Evolutionary conservation across 2,113 vertebrate species (phyloP).

Genomic region (Zapus hudsonius): DNA sequence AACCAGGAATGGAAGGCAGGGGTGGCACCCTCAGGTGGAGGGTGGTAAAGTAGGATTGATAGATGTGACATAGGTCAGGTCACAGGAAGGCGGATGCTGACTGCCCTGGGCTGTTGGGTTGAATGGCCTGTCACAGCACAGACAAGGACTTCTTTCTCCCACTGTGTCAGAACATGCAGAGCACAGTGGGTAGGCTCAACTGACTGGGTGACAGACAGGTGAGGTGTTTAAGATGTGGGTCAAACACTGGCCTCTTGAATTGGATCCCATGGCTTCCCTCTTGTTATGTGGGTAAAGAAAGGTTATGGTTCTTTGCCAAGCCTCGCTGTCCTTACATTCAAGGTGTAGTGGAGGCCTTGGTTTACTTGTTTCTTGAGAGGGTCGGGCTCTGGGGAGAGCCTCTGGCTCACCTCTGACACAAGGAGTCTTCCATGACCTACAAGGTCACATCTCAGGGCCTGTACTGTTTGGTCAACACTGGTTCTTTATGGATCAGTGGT

Average conservation of each 20-base stretch:
- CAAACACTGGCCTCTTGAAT: background rate
- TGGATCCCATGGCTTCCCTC: background rate
- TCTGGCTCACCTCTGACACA: background rate
- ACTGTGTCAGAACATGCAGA: too few species aligned
- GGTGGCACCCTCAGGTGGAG: too few species aligned
- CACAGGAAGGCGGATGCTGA: too few species aligned
- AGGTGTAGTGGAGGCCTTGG: background rate
- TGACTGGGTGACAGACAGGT: too few species aligned
- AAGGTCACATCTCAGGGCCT: background rate
- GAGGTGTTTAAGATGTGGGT: background rate
- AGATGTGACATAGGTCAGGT: too few species aligned
- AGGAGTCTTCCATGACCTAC: background rate
- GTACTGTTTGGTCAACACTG: fast-evolving
- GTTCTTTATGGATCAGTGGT: background rate
- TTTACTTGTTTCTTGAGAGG: background rate
- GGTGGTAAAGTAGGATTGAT: too few species aligned
- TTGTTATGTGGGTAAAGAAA: background rate
- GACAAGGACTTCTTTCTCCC: too few species aligned
- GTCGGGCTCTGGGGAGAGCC: too few species aligned
- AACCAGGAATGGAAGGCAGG: too few species aligned
- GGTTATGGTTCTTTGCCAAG: background rate
- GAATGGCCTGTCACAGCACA: too few species aligned
- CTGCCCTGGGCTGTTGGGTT: too few species aligned
- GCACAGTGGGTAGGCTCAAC: too few species aligned
- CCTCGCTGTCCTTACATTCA: background rate